phyloP scores from a whole-genome alignment of 2,113 vertebrate species.

The Cacatua alba region DNA sequence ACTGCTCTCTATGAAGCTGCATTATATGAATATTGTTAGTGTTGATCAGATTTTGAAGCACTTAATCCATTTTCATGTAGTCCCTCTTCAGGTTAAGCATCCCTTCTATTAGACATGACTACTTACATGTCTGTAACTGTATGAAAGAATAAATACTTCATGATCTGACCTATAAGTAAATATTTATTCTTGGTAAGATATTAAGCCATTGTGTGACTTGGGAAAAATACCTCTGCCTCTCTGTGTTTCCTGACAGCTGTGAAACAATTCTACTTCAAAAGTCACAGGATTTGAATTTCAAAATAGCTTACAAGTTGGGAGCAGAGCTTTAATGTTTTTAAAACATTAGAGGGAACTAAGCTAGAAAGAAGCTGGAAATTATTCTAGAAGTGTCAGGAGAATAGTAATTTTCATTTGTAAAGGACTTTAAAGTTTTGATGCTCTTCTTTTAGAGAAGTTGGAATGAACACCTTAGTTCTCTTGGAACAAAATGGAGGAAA shows the following conservation, averaged over 20 bases:
- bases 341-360: neutral
- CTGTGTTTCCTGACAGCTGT: slow-evolving; percentile 39
- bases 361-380: neutral
- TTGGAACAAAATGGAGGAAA: neutral
- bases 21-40: neutral
- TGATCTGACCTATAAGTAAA: slow-evolving; percentile 39
- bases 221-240: neutral
- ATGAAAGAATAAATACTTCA: slow-evolving; percentile 2
- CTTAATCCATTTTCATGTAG: neutral
- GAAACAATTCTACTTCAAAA: slow-evolving; percentile 59
- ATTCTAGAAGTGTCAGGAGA: slow-evolving; percentile 13
- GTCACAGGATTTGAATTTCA: slow-evolving; percentile 57
- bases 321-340: slow-evolving; percentile 41
- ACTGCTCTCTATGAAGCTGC: neutral
- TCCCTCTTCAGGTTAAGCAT: neutral
- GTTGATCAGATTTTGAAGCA: neutral
- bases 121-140: neutral
- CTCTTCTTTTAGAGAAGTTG: neutral
- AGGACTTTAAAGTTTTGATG: neutral
- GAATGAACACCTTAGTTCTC: neutral
- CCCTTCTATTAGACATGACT: neutral
- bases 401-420: neutral
- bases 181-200: slow-evolving; percentile 30
- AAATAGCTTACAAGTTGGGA: slow-evolving; percentile 38
- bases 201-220: slow-evolving; percentile 7